These are phyloP conservation scores for Xanthorhoe spadicearia DNA, from an alignment of 2,888 invertebrate species.

Conservation along the genomic window DNA sequence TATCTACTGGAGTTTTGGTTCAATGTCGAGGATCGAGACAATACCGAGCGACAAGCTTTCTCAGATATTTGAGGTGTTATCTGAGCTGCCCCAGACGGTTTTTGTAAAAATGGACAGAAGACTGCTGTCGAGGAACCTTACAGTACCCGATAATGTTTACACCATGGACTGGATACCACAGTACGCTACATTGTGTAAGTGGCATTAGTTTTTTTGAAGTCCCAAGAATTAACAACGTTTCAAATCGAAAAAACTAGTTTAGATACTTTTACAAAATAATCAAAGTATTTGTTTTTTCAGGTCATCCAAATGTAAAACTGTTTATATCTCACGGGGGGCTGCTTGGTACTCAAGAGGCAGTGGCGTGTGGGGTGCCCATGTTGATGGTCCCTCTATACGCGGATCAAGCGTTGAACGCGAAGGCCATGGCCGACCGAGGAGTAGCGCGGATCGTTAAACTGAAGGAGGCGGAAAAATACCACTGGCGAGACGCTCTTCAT, in stretches of 20 bases:
- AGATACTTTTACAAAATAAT: neutral
- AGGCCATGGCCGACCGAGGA: conserved; percentile 79
- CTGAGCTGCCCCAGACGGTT: conserved; percentile 80
- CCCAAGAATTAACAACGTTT: neutral
- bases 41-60: conserved; percentile 76
- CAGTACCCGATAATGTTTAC: conserved; percentile 78
- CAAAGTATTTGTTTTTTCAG: conserved; percentile 49
- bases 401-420: conserved; percentile 82
- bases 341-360: conserved; percentile 85
- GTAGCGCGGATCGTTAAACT: conserved; percentile 73
- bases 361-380: conserved; percentile 83
- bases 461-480: conserved; percentile 58
- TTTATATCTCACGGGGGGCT: conserved; percentile 87
- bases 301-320: conserved; percentile 82
- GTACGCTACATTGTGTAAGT: conserved; percentile 82
- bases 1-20: conserved; percentile 86
- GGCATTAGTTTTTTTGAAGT: neutral
- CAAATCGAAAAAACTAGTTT: too few relatives aligned
- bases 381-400: conserved; percentile 82
- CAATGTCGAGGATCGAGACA: conserved; percentile 83
- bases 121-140: conserved; percentile 73
- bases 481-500: conserved; percentile 67
- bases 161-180: conserved; percentile 84
- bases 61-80: conserved; percentile 79
- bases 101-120: conserved; percentile 83